Conservation (phyloP, 2,113 vertebrate species). For the Leptosomus discolor region DNA sequence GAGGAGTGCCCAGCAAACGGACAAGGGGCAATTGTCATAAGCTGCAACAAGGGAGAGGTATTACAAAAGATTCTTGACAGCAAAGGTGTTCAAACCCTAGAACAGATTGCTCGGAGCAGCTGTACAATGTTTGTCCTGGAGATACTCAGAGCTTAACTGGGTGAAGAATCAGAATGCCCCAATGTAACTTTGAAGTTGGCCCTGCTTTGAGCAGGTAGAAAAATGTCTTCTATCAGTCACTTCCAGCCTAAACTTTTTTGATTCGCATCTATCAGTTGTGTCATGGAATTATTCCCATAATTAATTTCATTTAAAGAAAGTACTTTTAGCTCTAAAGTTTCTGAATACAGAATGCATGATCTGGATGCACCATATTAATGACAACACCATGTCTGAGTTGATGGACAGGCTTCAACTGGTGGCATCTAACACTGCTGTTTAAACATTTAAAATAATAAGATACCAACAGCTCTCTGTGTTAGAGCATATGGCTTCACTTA, state of each 20-base stretch:
- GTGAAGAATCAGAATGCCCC: background rate
- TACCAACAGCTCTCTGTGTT: background rate
- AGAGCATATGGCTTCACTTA: background rate
- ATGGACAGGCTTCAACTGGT: background rate
- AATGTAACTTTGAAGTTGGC: background rate
- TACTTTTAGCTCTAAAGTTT: background rate
- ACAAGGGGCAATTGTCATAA: background rate
- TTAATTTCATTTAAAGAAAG: background rate
- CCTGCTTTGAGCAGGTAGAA: background rate
- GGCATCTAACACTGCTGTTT: background rate
- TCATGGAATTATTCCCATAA: background rate
- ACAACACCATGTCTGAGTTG: fast-evolving
- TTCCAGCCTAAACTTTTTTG: background rate
- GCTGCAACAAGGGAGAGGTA: background rate
- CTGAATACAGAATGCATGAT: background rate
- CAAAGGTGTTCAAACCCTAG: background rate
- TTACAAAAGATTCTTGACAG: background rate
- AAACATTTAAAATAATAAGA: background rate
- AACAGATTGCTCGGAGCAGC: background rate
- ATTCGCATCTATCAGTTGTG: background rate
- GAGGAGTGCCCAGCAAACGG: background rate
- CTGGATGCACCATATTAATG: background rate
- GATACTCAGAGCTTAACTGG: background rate
- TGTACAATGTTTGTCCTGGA: background rate
- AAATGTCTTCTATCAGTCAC: background rate